Base-by-base conservation (phyloP, 2,888 invertebrate species). In the Panorpa germanica region DNA sequence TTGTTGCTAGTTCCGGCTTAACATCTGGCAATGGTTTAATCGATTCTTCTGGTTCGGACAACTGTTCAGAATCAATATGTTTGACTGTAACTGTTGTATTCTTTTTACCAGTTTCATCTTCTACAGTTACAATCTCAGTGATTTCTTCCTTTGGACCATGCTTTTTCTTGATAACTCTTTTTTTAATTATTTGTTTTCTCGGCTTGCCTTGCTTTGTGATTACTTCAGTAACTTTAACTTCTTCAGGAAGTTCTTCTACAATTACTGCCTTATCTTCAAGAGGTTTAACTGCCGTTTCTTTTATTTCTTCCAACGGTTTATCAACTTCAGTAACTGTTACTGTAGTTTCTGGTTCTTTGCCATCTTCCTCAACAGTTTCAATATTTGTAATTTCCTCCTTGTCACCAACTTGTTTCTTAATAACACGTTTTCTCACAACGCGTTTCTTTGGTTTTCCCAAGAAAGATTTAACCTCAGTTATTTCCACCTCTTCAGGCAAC, bases 371-470 rank as follows among this genome's bases (percentile, higher is more conserved):
- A 21, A 46, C 42, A 36, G 47, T 55, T 9, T 50, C 41, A 32
- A 55, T 52, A 43, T 56, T 54, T 9, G 56, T 45, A 4, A 54
- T 40, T 38, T 59, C 53, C 40, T 58, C 50, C 38, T 52, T 46
- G 20, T 51, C 47, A 36, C 55, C 60, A 13, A 47, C 37, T 28
- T 51, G 48, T 36, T 52, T 56, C 36, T 47, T 44, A 35, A 57
- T 43, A 36, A 47, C 45, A 28, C 51, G 43, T 35, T 47, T 52
- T 4, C 43, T 45, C 33, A 40, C 38, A 39, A 43, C 30, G 43
- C 45, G 40, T 33, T 42, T 34, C 44, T 47, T 39, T 28, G 42
- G 10, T 40, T 33, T 33, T 40, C 41, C 28, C 40, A 38, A 2
- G 25, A 35, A 9, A 26, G 30, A 11, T 11, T 14, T 25, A 18